phyloP scores from a whole-genome alignment of 1,140 invertebrate genomes.

The Drosophila pallidifrons region DNA sequence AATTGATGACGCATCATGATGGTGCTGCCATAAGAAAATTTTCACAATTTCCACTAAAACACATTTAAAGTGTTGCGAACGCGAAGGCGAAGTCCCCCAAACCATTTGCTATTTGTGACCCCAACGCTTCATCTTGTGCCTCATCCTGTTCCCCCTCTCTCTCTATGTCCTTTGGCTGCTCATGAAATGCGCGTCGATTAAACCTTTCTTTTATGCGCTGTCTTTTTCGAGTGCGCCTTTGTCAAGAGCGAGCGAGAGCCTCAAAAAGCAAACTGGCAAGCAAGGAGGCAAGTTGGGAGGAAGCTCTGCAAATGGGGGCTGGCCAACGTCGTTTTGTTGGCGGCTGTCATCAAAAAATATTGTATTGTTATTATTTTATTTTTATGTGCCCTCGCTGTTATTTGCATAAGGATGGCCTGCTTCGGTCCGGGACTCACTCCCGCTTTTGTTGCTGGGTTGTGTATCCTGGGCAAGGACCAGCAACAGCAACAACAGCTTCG shows the following conservation, averaged over 20 bases:
- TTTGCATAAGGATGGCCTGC: constrained; percentile 77
- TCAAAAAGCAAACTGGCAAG: constrained; percentile 15
- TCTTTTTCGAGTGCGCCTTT: constrained; percentile 56
- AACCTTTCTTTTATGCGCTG: constrained; percentile 78
- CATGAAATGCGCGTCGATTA: constrained; percentile 71
- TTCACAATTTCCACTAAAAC: constrained; percentile 72
- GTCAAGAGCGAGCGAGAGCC: constrained; percentile 29
- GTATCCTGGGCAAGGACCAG: constrained; percentile 34
- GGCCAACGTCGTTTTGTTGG: constrained; percentile 49
- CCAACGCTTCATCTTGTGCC: neutral
- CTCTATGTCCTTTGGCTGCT: constrained; percentile 12
- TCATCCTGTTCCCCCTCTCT: constrained; percentile 1
- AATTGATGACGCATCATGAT: constrained; percentile 72
- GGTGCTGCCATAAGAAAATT: constrained; percentile 57
- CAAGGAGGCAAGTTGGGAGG: constrained; percentile 10
- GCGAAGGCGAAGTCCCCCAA: too few relatives aligned
- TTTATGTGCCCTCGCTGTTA: constrained; percentile 74
- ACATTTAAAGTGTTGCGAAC: constrained; percentile 57
- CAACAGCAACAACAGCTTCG: neutral
- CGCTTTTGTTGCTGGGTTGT: constrained; percentile 47
- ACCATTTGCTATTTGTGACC: constrained; percentile 10
- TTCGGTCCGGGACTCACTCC: constrained; percentile 14
- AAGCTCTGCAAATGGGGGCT: constrained; percentile 6
- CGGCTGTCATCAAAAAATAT: constrained; percentile 82
- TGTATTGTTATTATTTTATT: constrained; percentile 84